A percentile compares a stretch with the other conserved stretches of the same genome.
These are phyloP conservation scores for Volucella inanis DNA, from an alignment of 2,888 invertebrate species.

Conservation along the genomic window DNA sequence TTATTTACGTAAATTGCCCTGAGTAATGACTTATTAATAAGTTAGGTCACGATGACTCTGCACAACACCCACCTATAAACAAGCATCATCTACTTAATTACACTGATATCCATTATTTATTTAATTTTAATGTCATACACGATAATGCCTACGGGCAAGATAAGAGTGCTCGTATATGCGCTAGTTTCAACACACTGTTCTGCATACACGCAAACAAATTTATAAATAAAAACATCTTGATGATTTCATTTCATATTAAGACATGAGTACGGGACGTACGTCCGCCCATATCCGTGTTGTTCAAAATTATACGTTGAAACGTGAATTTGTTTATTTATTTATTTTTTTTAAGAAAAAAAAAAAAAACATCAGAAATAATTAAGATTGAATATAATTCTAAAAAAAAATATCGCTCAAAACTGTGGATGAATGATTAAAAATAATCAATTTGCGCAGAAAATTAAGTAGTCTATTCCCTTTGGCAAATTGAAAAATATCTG, in stretches of 20 bases:
- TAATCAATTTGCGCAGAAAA: constrained; percentile 60
- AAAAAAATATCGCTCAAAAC: constrained; percentile 67
- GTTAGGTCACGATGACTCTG: neutral
- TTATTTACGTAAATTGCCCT: no score
- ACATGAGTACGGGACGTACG: constrained; percentile 28
- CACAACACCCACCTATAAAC: neutral
- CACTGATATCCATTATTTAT: constrained; percentile 32
- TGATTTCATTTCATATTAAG: constrained; percentile 70
- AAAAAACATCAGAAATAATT: constrained; percentile 67
- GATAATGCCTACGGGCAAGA: constrained; percentile 29
- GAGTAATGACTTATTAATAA: constrained; percentile 33
- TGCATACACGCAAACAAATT: constrained; percentile 25
- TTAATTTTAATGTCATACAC: constrained; percentile 27
- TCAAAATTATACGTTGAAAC: constrained; percentile 15
- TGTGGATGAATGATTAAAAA: constrained; percentile 72
- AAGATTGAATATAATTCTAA: constrained; percentile 69
- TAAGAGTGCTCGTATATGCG: constrained; percentile 3
- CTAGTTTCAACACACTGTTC: constrained; percentile 49
- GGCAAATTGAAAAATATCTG: constrained; percentile 47
- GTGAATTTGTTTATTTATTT: neutral
- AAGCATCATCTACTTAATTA: constrained; percentile 24
- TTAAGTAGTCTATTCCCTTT: constrained; percentile 51
- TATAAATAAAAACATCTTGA: constrained; percentile 52
- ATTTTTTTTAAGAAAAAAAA: neutral
- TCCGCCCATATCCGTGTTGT: neutral